phyloP scores from a whole-genome alignment of 2,797 vertebrate genomes.

The Sciaenops ocellatus region DNA sequence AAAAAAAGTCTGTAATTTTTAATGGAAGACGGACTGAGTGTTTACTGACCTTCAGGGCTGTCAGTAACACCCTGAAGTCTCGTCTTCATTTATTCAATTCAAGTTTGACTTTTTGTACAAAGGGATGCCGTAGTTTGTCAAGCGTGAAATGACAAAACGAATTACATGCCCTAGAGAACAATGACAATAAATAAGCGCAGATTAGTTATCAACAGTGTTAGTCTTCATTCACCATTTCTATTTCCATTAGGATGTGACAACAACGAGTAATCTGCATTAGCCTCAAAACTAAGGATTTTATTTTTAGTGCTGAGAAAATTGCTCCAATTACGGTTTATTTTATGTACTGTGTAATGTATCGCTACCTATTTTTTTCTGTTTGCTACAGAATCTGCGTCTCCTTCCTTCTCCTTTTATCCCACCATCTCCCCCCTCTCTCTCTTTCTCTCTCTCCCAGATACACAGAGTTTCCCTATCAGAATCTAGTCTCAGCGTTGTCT shows the following conservation, averaged over 20 bases:
- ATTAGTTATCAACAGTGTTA: constrained; percentile 28
- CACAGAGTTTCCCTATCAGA: constrained; percentile 39
- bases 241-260: constrained; percentile 25
- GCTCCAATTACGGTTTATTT: constrained; percentile 7
- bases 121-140: constrained; percentile 21
- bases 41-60: constrained; percentile 54
- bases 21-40: constrained; percentile 22
- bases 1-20: constrained; percentile 39
- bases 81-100: constrained; percentile 59
- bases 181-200: constrained; percentile 33
- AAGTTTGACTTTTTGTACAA: constrained; percentile 40
- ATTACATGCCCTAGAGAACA: constrained; percentile 46
- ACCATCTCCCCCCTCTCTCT: constrained; percentile 18
- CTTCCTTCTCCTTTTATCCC: constrained; percentile 38
- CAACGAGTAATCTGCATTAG: constrained; percentile 25
- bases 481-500: constrained; percentile 47
- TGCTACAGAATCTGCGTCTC: constrained; percentile 31
- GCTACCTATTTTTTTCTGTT: constrained; percentile 13
- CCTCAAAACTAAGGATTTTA: neutral
- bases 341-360: constrained; percentile 27
- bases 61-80: constrained; percentile 34
- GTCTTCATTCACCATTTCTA: constrained; percentile 26
- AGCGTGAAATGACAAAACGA: constrained; percentile 47
- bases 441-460: neutral
- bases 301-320: constrained; percentile 20